A percentile compares a stretch with the other conserved stretches of the same genome.
These are phyloP conservation scores for Leucoraja erinaceus DNA, from an alignment of 2,113 vertebrate species.

Conservation along the genomic window DNA sequence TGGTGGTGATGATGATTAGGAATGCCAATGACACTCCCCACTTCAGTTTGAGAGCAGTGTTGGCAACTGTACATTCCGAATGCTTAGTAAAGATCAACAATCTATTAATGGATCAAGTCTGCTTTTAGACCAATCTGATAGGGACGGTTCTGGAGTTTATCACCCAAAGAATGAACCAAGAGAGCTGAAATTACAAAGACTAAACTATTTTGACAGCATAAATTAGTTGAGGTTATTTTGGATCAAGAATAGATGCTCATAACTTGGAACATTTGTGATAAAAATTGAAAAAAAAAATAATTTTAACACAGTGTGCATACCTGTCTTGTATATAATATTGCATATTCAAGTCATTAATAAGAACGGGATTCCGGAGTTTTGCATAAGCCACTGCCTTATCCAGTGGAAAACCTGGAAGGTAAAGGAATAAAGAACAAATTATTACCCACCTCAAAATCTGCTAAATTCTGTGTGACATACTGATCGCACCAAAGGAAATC, in stretches of 20 bases:
- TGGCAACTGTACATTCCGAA: background rate
- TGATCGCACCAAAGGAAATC: background rate
- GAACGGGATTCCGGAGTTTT: constrained; percentile 86
- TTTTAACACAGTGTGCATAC: constrained; percentile 51
- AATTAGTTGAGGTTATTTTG: background rate
- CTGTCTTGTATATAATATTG: constrained; percentile 98
- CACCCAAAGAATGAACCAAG: too few relatives aligned
- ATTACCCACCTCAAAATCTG: background rate
- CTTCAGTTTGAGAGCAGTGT: background rate
- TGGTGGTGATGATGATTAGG: background rate
- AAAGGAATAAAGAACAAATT: constrained; percentile 28
- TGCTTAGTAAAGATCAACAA: background rate
- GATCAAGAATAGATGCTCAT: background rate
- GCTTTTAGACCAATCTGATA: background rate
- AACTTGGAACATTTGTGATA: background rate
- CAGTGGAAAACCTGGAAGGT: constrained; percentile 78
- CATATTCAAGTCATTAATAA: constrained; percentile 95
- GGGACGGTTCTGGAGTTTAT: background rate
- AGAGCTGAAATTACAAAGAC: background rate
- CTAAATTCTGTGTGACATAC: background rate
- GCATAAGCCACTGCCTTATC: constrained; percentile 96
- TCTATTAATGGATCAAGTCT: background rate
- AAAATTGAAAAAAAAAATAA: background rate
- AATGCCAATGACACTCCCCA: background rate
- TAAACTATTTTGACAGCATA: background rate